Evolutionary conservation across 1,140 invertebrate genomes (phyloP).

Genomic region (Neotoxoptera formosana): DNA sequence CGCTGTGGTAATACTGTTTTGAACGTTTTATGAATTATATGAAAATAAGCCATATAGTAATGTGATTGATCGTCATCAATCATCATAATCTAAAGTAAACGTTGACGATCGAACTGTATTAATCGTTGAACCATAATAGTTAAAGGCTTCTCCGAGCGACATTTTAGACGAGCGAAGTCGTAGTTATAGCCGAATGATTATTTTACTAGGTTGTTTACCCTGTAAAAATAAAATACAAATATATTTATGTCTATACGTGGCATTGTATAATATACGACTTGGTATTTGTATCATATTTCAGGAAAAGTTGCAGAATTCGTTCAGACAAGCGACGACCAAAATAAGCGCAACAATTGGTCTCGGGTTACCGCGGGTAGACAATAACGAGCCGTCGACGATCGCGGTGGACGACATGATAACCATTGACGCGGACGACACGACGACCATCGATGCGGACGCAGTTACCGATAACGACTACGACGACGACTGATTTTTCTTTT

Average conservation of each 20-base stretch:
- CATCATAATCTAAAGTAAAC: background rate
- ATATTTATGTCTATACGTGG: background rate
- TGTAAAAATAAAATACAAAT: background rate
- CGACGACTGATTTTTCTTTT: slow-evolving; percentile 32
- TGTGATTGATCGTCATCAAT: background rate
- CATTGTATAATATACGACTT: background rate
- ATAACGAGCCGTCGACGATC: background rate
- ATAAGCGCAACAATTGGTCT: slow-evolving; percentile 86
- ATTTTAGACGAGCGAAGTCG: background rate
- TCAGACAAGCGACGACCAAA: slow-evolving; percentile 83
- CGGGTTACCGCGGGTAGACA: slow-evolving; percentile 69
- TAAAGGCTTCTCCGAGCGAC: background rate
- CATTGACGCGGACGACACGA: background rate
- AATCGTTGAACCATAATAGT: background rate
- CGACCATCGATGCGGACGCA: background rate
- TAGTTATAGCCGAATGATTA: background rate
- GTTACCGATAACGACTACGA: background rate
- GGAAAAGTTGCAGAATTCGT: slow-evolving; percentile 80
- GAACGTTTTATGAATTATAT: background rate
- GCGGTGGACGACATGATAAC: background rate
- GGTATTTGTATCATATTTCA: slow-evolving; percentile 63
- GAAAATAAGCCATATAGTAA: background rate
- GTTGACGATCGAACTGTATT: background rate
- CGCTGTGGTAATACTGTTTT: background rate
- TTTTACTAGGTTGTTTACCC: background rate